phyloP scores from a whole-genome alignment of 2,797 vertebrate genomes.

The Pogonophryne albipinna region DNA sequence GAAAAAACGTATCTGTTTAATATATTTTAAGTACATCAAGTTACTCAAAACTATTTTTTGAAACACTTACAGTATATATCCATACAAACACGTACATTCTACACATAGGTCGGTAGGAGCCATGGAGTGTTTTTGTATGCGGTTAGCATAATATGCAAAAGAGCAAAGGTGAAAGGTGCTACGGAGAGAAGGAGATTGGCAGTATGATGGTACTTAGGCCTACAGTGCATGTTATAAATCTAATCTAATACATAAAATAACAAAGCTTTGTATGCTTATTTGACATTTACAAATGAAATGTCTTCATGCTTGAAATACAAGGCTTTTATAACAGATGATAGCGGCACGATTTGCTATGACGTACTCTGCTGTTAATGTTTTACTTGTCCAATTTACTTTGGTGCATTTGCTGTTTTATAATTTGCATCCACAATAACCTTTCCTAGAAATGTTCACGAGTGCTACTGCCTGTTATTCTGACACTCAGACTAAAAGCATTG shows the following conservation, averaged over 20 bases:
- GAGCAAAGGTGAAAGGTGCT: not conserved
- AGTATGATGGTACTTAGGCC: too few relatives aligned
- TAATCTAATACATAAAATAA: not conserved
- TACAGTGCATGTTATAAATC: not conserved
- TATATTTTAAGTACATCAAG: not conserved
- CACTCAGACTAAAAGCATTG: conserved; percentile 25
- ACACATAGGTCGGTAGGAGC: not conserved
- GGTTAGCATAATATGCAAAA: not conserved
- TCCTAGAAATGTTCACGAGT: conserved; percentile 14
- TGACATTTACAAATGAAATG: not conserved
- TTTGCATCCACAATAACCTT: not conserved
- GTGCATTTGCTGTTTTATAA: conserved; percentile 6
- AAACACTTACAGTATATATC: too few relatives aligned
- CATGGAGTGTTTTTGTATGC: not conserved
- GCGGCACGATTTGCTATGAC: not conserved
- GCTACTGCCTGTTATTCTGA: conserved; percentile 8
- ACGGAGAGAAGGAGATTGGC: not conserved
- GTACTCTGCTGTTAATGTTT: not conserved
- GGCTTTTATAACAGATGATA: not conserved
- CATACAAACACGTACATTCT: too few relatives aligned
- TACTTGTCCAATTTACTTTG: not conserved
- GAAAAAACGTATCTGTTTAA: not conserved
- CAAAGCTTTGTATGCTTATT: not conserved
- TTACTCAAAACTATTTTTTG: not conserved
- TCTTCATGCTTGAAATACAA: too few relatives aligned